A percentile compares a stretch with the other conserved stretches of the same genome.
Evolutionary conservation across 2,113 vertebrate genomes (phyloP).

Genomic region (Psittacula cyanocephala): DNA sequence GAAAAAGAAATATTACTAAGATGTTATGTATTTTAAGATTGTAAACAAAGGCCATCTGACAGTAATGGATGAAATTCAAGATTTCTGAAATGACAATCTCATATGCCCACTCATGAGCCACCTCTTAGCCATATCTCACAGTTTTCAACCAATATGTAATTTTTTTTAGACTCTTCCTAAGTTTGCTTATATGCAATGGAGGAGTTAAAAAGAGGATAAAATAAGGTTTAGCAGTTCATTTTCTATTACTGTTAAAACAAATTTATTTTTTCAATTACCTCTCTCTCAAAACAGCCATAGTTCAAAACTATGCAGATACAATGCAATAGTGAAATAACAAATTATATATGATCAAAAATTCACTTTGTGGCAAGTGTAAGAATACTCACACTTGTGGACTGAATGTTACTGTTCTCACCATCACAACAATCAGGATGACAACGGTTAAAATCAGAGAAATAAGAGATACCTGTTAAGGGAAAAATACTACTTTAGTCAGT

Average conservation of each 20-base stretch:
- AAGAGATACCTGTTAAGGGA: constrained; percentile 84
- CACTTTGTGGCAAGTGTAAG: neutral
- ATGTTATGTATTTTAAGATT: neutral
- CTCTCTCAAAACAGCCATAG: neutral
- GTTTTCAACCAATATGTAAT: neutral
- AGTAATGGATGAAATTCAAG: neutral
- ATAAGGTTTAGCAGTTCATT: neutral
- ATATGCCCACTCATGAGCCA: neutral
- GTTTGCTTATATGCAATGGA: neutral
- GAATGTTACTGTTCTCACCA: constrained; percentile 83
- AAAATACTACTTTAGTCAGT: neutral
- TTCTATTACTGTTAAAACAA: neutral
- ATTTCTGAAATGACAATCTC: neutral
- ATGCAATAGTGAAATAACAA: neutral
- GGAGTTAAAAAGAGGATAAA: neutral
- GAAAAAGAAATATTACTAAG: neutral
- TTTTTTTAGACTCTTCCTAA: neutral
- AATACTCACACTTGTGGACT: constrained; percentile 84
- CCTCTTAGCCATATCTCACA: neutral
- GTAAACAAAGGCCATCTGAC: neutral
- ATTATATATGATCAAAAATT: neutral
- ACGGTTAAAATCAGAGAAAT: constrained; percentile 87
- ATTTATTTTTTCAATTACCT: neutral
- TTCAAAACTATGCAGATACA: neutral
- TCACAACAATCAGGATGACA: constrained; percentile 81